phyloP scores from a whole-genome alignment of 2,797 vertebrate species.

The Clamator glandarius region DNA sequence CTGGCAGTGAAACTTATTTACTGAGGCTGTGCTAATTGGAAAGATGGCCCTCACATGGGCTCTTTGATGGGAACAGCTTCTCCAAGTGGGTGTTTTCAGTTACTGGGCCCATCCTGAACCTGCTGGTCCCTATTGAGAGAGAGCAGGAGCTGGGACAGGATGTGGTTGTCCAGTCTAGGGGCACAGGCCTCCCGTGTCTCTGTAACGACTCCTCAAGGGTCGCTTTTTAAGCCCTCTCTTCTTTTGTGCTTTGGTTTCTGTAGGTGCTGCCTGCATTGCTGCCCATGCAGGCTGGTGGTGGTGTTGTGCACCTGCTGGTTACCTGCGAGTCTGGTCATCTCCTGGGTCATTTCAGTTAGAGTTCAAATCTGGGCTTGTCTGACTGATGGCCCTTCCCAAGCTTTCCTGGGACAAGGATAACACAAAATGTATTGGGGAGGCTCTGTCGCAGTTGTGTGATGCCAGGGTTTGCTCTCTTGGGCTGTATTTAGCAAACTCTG shows the following conservation, averaged over 20 bases:
- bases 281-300: too few species aligned
- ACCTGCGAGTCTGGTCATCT: neutral
- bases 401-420: neutral
- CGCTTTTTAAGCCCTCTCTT: neutral
- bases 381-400: neutral
- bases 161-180: too few species aligned
- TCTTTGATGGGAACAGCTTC: neutral
- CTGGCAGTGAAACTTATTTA: neutral
- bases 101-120: neutral
- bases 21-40: accelerated
- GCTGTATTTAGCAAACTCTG: neutral
- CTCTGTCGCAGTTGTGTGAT: too few species aligned
- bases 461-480: neutral
- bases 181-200: accelerated
- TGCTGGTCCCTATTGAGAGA: neutral
- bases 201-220: neutral
- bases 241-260: neutral
- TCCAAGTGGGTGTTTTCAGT: neutral
- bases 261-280: too few species aligned
- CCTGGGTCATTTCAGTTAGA: neutral
- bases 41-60: neutral
- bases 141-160: neutral
- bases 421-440: neutral
- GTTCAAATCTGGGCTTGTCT: neutral
- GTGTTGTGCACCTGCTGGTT: neutral